These are phyloP conservation scores for Drepanosiphum platanoidis DNA, from an alignment of 2,888 invertebrate genomes.

Conservation along the genomic window DNA sequence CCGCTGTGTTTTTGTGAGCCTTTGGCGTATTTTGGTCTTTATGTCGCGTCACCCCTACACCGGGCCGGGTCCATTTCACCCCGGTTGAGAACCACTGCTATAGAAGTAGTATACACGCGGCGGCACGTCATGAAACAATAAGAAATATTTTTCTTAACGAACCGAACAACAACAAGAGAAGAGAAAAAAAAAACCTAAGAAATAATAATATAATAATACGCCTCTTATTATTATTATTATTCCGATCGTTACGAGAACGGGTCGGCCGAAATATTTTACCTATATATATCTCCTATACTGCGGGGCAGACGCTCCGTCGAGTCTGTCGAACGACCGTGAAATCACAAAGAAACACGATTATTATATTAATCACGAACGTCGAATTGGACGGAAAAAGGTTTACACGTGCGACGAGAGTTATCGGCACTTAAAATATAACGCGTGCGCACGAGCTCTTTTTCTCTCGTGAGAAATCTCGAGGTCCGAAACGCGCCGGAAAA, in stretches of 20 bases:
- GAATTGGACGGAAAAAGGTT: not conserved
- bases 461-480: not conserved
- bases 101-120: no score
- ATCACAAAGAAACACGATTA: not conserved
- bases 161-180: not conserved
- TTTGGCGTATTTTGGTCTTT: no score
- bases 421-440: not conserved
- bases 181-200: not conserved
- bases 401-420: no score
- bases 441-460: not conserved
- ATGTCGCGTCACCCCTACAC: no score
- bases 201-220: not conserved
- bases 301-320: not conserved
- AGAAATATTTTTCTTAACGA: not conserved
- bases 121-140: no score
- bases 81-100: no score
- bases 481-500: no score
- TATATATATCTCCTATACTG: not conserved
- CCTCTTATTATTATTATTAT: not conserved
- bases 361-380: not conserved
- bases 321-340: not conserved
- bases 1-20: no score
- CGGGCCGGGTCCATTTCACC: no score
- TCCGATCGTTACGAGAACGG: not conserved
- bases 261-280: not conserved